Evolutionary conservation across 2,113 vertebrate species (phyloP).

Genomic region (Fukomys damarensis): DNA sequence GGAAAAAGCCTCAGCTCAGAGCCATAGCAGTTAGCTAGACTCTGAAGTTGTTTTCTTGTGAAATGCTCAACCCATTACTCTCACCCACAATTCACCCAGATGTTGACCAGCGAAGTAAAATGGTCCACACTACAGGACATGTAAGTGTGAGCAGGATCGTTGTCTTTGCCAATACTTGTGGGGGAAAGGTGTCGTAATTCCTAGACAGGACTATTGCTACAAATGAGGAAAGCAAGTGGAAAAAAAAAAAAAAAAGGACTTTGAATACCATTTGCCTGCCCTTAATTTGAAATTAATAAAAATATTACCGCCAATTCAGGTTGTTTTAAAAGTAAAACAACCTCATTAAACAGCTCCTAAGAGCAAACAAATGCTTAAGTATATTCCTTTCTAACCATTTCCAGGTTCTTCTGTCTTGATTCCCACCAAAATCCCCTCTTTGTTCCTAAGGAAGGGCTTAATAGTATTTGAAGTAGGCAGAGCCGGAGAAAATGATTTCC

Average conservation of each 20-base stretch:
- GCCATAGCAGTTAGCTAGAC: conserved; percentile 57
- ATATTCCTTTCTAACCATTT: background rate
- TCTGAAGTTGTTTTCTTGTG: conserved; percentile 50
- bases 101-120: conserved; percentile 7
- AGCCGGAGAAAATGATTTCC: background rate
- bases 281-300: conserved; percentile 12
- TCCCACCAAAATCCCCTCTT: background rate
- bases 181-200: conserved; percentile 36
- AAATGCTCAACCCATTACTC: conserved; percentile 35
- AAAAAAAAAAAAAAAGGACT: background rate
- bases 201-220: conserved; percentile 21
- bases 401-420: background rate
- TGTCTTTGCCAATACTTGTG: conserved; percentile 45
- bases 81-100: conserved; percentile 54
- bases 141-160: background rate
- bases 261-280: background rate
- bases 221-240: background rate
- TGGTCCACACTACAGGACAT: background rate
- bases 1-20: conserved; percentile 41
- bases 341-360: background rate
- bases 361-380: conserved; percentile 48
- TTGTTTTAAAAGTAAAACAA: background rate
- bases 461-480: background rate
- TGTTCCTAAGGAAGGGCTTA: background rate
- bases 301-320: background rate